Evolutionary conservation across 2,888 invertebrate species (phyloP).

Genomic region (Melinaea menophilus): DNA sequence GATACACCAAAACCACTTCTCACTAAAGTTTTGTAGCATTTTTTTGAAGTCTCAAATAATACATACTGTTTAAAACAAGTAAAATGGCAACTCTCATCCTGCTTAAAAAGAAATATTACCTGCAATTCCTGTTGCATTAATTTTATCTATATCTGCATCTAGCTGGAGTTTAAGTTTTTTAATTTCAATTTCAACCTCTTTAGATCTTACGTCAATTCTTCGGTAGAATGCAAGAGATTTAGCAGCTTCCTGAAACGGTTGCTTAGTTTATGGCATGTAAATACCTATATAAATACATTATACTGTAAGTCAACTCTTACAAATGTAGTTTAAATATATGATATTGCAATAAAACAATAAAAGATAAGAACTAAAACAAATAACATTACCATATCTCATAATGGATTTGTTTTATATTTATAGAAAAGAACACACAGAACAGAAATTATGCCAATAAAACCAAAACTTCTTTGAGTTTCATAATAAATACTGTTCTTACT

Average conservation of each 20-base stretch:
- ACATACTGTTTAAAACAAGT: too few relatives aligned
- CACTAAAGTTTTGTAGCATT: too few relatives aligned
- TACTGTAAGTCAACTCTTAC: too few relatives aligned
- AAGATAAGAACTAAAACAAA: too few relatives aligned
- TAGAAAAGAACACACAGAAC: neutral
- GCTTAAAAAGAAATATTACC: slow-evolving; percentile 9
- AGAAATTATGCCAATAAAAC: neutral
- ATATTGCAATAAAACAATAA: too few relatives aligned
- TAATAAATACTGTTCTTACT: neutral
- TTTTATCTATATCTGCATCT: slow-evolving; percentile 49
- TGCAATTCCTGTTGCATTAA: slow-evolving; percentile 37
- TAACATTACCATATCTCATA: too few relatives aligned
- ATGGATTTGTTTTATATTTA: neutral
- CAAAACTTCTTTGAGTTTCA: too few relatives aligned
- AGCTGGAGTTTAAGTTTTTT: slow-evolving; percentile 53
- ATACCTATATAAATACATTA: too few relatives aligned
- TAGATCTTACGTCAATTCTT: slow-evolving; percentile 43
- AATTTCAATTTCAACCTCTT: slow-evolving; percentile 50
- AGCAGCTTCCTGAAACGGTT: slow-evolving; percentile 51
- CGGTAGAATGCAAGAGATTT: slow-evolving; percentile 57
- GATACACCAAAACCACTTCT: too few relatives aligned
- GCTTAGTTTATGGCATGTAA: too few relatives aligned
- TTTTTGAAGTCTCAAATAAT: too few relatives aligned
- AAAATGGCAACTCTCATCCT: too few relatives aligned
- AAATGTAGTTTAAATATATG: neutral